phyloP scores from a whole-genome alignment of 2,888 invertebrate genomes.

The Falcaria lacertinaria region DNA sequence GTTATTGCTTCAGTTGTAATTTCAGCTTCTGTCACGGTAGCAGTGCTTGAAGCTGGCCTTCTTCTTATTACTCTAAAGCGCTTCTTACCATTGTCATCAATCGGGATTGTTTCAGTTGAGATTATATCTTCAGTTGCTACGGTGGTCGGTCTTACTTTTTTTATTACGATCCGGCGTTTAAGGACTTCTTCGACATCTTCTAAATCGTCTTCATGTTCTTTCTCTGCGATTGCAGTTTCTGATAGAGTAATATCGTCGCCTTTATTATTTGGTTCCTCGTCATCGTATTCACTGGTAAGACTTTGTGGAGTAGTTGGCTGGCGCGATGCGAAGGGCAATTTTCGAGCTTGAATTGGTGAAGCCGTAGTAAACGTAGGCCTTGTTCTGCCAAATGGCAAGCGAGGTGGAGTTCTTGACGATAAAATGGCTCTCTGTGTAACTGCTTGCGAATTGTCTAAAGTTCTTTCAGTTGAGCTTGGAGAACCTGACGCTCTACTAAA shows the following conservation, averaged over 20 bases:
- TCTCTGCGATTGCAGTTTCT: constrained; percentile 72
- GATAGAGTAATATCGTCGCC: constrained; percentile 66
- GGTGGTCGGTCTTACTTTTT: constrained; percentile 45
- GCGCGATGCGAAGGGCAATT: constrained; percentile 50
- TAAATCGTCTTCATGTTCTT: constrained; percentile 55
- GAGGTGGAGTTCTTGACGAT: constrained; percentile 25
- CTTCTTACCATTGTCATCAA: constrained; percentile 53
- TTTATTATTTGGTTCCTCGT: constrained; percentile 52
- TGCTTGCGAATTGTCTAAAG: constrained; percentile 25
- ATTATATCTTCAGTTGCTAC: constrained; percentile 28
- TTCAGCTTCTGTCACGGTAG: constrained; percentile 19
- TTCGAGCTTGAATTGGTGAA: constrained; percentile 43
- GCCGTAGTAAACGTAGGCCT: constrained; percentile 32
- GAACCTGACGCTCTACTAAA: constrained; percentile 44
- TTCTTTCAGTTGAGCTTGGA: constrained; percentile 19
- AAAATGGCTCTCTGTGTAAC: constrained; percentile 25
- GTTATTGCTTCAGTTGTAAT: constrained; percentile 29
- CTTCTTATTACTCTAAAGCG: constrained; percentile 60
- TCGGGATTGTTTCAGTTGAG: constrained; percentile 43
- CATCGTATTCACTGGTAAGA: constrained; percentile 33
- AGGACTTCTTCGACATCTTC: constrained; percentile 33
- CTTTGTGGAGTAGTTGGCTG: constrained; percentile 43
- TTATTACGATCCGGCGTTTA: constrained; percentile 44
- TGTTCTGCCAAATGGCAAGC: constrained; percentile 50
- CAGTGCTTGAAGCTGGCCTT: constrained; percentile 46